These are phyloP conservation scores for Sipha flava DNA, from an alignment of 1,140 invertebrate species.

Conservation along the genomic window DNA sequence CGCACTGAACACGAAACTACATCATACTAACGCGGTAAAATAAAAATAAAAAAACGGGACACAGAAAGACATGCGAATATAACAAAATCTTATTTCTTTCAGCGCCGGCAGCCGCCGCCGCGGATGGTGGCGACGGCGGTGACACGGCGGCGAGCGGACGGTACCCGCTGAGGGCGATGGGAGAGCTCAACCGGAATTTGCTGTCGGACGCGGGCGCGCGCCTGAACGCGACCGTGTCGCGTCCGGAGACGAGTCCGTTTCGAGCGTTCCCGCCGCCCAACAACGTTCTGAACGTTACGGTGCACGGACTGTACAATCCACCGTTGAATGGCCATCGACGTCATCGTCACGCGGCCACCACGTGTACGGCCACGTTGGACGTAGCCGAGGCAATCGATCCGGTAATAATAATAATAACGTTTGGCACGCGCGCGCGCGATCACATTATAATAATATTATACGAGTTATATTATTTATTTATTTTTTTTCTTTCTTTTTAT, in stretches of 20 bases:
- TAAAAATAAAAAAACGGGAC: no score
- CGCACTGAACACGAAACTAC: no score
- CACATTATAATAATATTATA: background rate
- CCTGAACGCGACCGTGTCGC: background rate
- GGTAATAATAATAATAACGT: background rate
- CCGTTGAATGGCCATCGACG: background rate
- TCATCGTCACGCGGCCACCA: no score
- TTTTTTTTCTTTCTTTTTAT: no score
- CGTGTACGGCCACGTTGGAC: background rate
- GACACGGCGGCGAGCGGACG: background rate
- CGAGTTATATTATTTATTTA: background rate
- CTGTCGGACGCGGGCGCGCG: background rate
- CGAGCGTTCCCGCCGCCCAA: background rate
- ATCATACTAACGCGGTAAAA: no score
- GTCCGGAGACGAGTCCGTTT: background rate
- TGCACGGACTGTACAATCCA: conserved; percentile 9
- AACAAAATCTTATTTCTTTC: no score
- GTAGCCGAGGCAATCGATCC: background rate
- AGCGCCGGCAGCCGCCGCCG: no score
- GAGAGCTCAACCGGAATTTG: background rate
- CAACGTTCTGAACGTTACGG: background rate
- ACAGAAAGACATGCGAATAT: background rate
- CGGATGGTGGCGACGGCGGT: background rate
- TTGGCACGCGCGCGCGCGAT: background rate
- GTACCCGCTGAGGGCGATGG: background rate